Evolutionary conservation across 2,888 invertebrate genomes (phyloP), one percentile per base, ranked within the genome.

Genomic region (Catocala fraxini): DNA sequence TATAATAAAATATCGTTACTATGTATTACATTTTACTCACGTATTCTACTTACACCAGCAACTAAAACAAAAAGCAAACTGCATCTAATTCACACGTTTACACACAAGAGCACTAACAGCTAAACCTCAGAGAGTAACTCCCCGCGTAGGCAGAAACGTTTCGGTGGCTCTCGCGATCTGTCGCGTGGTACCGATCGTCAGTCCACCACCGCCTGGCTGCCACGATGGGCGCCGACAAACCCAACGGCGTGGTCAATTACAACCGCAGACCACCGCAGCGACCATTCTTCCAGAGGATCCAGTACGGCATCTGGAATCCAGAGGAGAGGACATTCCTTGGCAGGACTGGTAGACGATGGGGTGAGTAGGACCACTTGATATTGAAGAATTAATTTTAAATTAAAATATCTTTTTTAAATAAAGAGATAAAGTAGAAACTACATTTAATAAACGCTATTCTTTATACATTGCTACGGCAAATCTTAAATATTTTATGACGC

Each of bases 291-390:
- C 88, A 93, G 77, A 82, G 78, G 65, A 73, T 93, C 57, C 82
- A 87, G 70, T 93, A 92, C 55, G 88, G 85, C 41, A 96, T 97
- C 72, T 95, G 95, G 80, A 95, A 97, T 75, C 88, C 95, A 0
- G 92, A 94, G 55, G 95, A 96, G 41, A 95, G 95, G 47, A 96
- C 95, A 15, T 93, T 96, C 64, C 84, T 96, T 65, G 96, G 96
- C 3, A 92, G 96, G 55, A 95, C 96, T 51, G 91, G 93, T 13
- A 87, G 89, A 65, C 92, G 96, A 86, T 97, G 97, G 97, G 96
- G 97, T 97, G 89, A 96, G 96, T 78, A 12, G 7, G 11, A 25
- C 3, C 25, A 25, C 25, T 25, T 25, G 25, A 25, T 4, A 25
- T 3, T 25, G 25, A 25, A 3, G 25, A 25, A 4, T 25, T 3